Percentiles rank a stretch among this genome's conserved stretches.
phyloP scores from a whole-genome alignment of 1,140 invertebrate genomes.

The Zaprionus davidi region DNA sequence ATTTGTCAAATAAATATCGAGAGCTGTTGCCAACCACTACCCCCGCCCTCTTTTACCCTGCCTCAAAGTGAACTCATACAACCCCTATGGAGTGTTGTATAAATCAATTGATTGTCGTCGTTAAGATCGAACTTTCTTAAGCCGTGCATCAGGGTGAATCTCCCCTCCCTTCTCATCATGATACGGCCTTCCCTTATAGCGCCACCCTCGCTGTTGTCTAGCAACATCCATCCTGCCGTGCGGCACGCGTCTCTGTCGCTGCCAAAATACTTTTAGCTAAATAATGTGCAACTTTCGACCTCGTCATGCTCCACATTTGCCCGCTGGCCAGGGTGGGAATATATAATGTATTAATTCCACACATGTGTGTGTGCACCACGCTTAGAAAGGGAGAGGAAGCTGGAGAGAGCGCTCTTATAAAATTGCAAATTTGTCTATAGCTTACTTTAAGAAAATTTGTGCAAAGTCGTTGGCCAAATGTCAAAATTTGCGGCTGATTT shows the following conservation, averaged over 20 bases:
- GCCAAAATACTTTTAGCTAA: slow-evolving; percentile 62
- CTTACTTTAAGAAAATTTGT: slow-evolving; percentile 45
- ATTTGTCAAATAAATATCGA: slow-evolving; percentile 75
- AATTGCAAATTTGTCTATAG: slow-evolving; percentile 71
- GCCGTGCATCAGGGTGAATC: slow-evolving; percentile 35
- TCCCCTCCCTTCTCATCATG: neutral
- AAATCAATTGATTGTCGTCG: slow-evolving; percentile 77
- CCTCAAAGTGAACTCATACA: neutral
- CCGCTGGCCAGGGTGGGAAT: slow-evolving; percentile 47
- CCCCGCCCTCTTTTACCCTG: neutral
- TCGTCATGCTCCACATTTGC: slow-evolving; percentile 57
- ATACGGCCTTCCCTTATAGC: neutral
- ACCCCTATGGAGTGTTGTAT: slow-evolving; percentile 45
- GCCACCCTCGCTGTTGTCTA: neutral
- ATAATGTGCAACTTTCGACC: slow-evolving; percentile 76
- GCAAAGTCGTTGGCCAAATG: slow-evolving; percentile 75
- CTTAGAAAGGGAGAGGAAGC: neutral
- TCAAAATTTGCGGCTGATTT: slow-evolving; percentile 78
- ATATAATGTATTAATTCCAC: slow-evolving; percentile 77
- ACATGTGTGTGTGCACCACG: slow-evolving; percentile 10
- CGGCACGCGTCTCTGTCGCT: slow-evolving; percentile 54
- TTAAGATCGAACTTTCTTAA: slow-evolving; percentile 63
- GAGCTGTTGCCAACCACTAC: slow-evolving; percentile 8
- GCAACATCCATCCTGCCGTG: slow-evolving; percentile 21
- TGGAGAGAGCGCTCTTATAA: slow-evolving; percentile 51